These are phyloP conservation scores for Rhopilema esculentum DNA, from an alignment of 30 jellyfish, hydroid and myxozoan genomes.

Conservation along the genomic window DNA sequence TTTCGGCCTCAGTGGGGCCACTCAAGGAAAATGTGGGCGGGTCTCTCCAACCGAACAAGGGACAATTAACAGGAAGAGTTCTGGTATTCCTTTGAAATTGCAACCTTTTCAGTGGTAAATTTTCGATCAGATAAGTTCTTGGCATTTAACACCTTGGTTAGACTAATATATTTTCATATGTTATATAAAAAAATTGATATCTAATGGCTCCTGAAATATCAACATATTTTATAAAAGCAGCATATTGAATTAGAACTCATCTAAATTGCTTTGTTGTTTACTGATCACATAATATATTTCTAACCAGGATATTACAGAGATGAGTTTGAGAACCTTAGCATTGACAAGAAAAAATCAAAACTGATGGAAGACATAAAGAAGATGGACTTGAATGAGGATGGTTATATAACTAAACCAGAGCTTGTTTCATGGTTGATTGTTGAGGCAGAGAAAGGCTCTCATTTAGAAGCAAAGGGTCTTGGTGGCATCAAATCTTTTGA, in stretches of 20 bases:
- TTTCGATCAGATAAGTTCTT: too few species aligned
- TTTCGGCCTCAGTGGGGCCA: background rate
- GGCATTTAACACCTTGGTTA: too few species aligned
- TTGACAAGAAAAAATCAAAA: slow-evolving; percentile 28
- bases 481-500: slow-evolving; percentile 57
- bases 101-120: too few species aligned
- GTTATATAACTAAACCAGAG: slow-evolving; percentile 43
- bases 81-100: too few species aligned
- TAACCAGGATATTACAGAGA: slow-evolving; percentile 39
- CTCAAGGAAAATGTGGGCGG: background rate
- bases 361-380: slow-evolving; percentile 40
- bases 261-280: background rate
- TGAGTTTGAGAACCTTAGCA: slow-evolving; percentile 23
- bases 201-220: too few species aligned
- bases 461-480: slow-evolving; percentile 37
- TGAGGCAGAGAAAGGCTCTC: slow-evolving; percentile 61
- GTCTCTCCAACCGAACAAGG: background rate
- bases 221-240: too few species aligned
- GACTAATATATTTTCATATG: too few species aligned
- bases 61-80: too few species aligned
- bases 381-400: slow-evolving; percentile 62
- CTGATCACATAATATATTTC: background rate
- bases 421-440: slow-evolving; percentile 43
- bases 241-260: background rate
- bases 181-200: too few species aligned